phyloP scores from a whole-genome alignment of 2,888 invertebrate species.

The Meteorus colon region DNA sequence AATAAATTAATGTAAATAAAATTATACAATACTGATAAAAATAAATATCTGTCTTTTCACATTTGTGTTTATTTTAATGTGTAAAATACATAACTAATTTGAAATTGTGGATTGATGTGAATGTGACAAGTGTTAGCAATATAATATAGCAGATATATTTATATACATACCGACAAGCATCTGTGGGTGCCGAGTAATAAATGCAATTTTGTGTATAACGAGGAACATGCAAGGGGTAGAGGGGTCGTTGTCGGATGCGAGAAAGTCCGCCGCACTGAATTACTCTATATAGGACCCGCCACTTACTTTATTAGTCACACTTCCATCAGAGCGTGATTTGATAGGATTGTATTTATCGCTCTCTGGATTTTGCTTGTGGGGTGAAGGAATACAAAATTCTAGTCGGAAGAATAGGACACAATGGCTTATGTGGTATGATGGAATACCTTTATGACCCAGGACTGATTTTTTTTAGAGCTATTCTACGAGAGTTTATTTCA shows the following conservation, averaged over 20 bases:
- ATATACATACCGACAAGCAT: constrained; percentile 45
- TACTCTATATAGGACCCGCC: constrained; percentile 55
- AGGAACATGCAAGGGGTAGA: neutral
- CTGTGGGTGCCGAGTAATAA: constrained; percentile 46
- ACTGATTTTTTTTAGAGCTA: too few species aligned
- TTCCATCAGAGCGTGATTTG: constrained; percentile 66
- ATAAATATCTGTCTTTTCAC: too few species aligned
- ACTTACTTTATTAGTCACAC: constrained; percentile 68
- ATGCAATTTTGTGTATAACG: constrained; percentile 58
- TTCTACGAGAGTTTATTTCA: too few species aligned
- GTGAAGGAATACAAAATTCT: neutral
- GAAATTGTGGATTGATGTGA: neutral
- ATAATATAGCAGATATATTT: constrained; percentile 14
- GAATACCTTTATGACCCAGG: too few species aligned
- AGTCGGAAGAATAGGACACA: neutral
- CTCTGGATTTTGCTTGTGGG: constrained; percentile 10
- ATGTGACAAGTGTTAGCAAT: neutral
- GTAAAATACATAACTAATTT: constrained; percentile 10
- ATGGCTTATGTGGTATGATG: too few species aligned
- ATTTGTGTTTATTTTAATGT: too few species aligned
- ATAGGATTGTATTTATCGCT: constrained; percentile 66
- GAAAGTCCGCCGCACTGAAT: constrained; percentile 53
- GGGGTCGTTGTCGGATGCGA: constrained; percentile 49
- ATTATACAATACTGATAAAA: too few species aligned
- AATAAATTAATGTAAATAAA: too few species aligned